These are phyloP conservation scores for Sthenelais limicola DNA, from an alignment of 2,888 invertebrate species.

Conservation along the genomic window DNA sequence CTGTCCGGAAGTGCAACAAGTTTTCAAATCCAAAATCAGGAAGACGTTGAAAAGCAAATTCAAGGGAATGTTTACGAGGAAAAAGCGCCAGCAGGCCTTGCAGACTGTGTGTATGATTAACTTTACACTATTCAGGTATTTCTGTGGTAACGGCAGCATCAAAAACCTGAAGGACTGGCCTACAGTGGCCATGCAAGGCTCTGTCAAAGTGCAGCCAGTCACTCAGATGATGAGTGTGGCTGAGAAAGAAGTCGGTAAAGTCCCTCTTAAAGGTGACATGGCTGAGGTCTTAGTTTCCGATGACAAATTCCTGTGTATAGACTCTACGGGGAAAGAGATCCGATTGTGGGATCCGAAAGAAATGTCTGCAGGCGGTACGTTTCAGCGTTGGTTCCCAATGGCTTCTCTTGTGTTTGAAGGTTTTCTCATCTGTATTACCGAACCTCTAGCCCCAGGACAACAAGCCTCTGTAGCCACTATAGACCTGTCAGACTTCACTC, in stretches of 20 bases:
- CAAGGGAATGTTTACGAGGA: slow-evolving; percentile 25
- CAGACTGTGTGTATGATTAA: slow-evolving; percentile 31
- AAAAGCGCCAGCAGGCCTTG: slow-evolving; percentile 16
- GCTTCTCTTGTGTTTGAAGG: background rate
- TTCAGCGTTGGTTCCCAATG: slow-evolving; percentile 33
- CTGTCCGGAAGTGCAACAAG: slow-evolving; percentile 18
- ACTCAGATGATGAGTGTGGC: slow-evolving; percentile 29
- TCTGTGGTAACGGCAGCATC: slow-evolving; percentile 16
- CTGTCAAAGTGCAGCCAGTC: slow-evolving; percentile 9
- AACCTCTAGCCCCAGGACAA: slow-evolving; percentile 20
- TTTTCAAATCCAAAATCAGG: slow-evolving; percentile 32
- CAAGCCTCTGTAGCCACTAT: slow-evolving; percentile 23
- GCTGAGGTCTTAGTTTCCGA: slow-evolving; percentile 8
- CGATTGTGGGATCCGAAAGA: slow-evolving; percentile 23
- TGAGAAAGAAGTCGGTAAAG: slow-evolving; percentile 22
- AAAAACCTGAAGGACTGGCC: slow-evolving; percentile 28
- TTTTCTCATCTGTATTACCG: slow-evolving; percentile 1
- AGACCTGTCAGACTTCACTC: slow-evolving; percentile 21
- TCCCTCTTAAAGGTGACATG: slow-evolving; percentile 14
- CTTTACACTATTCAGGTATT: slow-evolving; percentile 30
- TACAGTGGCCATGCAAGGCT: slow-evolving; percentile 19
- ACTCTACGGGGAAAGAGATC: slow-evolving; percentile 21
- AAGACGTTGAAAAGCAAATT: slow-evolving; percentile 31
- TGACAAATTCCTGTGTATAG: slow-evolving; percentile 18
- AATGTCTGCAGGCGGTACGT: slow-evolving; percentile 22